Evolutionary conservation across 2,113 vertebrate species (phyloP).

Genomic region (Rhynchomys soricoides): DNA sequence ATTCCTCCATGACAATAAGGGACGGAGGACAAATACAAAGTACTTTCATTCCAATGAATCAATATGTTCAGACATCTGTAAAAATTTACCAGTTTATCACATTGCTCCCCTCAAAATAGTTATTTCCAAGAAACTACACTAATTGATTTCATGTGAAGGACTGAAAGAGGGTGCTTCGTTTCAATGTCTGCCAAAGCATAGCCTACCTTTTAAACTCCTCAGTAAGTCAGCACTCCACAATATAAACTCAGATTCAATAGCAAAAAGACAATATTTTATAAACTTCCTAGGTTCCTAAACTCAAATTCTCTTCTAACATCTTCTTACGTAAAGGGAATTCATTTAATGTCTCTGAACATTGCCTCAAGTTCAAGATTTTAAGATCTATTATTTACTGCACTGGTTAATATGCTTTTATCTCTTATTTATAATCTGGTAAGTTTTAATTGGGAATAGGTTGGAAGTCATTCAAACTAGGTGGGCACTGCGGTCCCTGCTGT

Average conservation of each 20-base stretch:
- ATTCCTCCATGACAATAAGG: constrained; percentile 20
- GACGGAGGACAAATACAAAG: background rate
- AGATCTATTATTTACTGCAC: constrained; percentile 83
- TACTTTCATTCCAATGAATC: background rate
- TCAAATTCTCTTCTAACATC: constrained; percentile 63
- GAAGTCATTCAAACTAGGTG: constrained; percentile 75
- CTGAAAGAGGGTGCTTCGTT: constrained; percentile 37
- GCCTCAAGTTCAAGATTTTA: constrained; percentile 79
- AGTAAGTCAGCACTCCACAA: constrained; percentile 49
- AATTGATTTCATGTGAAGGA: constrained; percentile 21
- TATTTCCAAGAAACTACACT: constrained; percentile 13
- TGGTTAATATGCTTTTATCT: constrained; percentile 80
- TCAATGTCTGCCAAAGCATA: background rate
- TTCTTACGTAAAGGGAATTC: constrained; percentile 69
- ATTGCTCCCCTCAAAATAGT: background rate
- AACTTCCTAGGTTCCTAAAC: constrained; percentile 57
- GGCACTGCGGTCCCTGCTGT: constrained; percentile 64
- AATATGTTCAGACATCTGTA: background rate
- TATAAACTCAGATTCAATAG: constrained; percentile 48
- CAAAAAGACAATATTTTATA: constrained; percentile 59
- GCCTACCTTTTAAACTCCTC: constrained; percentile 42
- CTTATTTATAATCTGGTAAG: constrained; percentile 83
- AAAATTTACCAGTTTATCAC: background rate
- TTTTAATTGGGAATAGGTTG: constrained; percentile 83
- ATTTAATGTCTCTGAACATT: constrained; percentile 79